Conservation (phyloP, 2,888 invertebrate species). For the Boloria selene region DNA sequence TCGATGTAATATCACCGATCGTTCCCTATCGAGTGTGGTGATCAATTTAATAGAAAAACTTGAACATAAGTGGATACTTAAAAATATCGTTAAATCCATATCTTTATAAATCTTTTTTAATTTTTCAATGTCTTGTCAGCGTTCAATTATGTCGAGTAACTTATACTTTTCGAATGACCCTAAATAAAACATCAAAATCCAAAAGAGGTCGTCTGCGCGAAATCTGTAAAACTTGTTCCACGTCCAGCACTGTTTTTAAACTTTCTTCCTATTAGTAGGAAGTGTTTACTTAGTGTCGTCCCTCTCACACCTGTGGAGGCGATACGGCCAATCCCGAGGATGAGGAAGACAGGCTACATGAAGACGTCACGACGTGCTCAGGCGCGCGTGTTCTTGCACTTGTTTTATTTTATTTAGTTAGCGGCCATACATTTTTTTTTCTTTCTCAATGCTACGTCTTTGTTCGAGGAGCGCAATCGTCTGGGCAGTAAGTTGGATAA, state of each 20-base stretch:
- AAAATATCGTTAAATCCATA: constrained; percentile 1
- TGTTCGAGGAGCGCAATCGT: constrained; percentile 75
- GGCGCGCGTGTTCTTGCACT: constrained; percentile 80
- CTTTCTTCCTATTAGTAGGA: constrained; percentile 75
- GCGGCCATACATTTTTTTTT: constrained; percentile 60
- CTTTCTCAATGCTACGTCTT: constrained; percentile 76
- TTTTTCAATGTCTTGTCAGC: constrained; percentile 40
- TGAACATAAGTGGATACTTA: background rate
- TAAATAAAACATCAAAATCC: constrained; percentile 56
- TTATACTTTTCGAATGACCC: constrained; percentile 46
- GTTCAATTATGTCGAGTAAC: constrained; percentile 45
- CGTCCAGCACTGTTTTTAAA: constrained; percentile 73
- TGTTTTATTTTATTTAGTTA: constrained; percentile 77
- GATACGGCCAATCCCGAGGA: constrained; percentile 53
- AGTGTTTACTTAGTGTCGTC: constrained; percentile 58
- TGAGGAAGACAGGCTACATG: constrained; percentile 72
- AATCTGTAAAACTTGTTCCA: constrained; percentile 80
- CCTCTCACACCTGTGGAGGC: constrained; percentile 51
- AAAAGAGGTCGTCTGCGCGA: constrained; percentile 70
- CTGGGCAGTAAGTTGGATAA: constrained; percentile 75
- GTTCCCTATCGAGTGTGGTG: too few relatives aligned
- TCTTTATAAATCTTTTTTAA: constrained; percentile 34
- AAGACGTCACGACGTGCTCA: constrained; percentile 80
- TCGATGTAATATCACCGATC: too few relatives aligned
- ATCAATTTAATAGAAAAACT: too few relatives aligned